phyloP scores from a whole-genome alignment of 1,140 invertebrate genomes.

The Tenebrio molitor region DNA sequence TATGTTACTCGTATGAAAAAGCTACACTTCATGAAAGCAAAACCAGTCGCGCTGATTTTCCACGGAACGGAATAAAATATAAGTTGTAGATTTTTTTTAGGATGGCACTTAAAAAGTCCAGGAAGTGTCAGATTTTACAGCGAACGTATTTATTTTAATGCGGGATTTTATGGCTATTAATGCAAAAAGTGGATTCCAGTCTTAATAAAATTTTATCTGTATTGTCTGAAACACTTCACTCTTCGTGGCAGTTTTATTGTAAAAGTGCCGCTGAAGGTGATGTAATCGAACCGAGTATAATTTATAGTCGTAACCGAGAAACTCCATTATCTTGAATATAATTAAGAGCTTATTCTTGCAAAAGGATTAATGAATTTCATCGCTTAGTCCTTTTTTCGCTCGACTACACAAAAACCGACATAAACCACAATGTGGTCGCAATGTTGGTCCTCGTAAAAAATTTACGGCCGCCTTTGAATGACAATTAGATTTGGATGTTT shows the following conservation, averaged over 20 bases:
- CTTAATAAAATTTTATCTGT: conserved; percentile 9
- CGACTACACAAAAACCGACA: too few species aligned
- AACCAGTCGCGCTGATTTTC: too few species aligned
- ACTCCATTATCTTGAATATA: not conserved
- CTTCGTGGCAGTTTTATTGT: too few species aligned
- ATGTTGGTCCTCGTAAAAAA: too few species aligned
- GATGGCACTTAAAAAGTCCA: too few species aligned
- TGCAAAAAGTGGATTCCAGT: not conserved
- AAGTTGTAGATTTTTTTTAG: too few species aligned
- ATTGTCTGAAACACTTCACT: not conserved
- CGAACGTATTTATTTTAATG: not conserved
- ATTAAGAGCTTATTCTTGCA: not conserved
- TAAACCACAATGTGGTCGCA: too few species aligned
- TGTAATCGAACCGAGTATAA: conserved; percentile 4
- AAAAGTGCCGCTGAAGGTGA: not conserved
- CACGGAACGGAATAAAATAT: too few species aligned
- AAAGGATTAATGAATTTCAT: not conserved
- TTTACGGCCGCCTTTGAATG: too few species aligned
- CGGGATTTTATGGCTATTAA: not conserved
- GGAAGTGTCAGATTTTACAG: not conserved
- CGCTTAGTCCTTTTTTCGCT: not conserved
- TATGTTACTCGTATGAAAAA: too few species aligned
- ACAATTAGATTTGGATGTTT: too few species aligned
- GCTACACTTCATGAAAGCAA: too few species aligned
- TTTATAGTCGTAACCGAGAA: conserved; percentile 2